Conservation (phyloP, 2,797 vertebrate genomes). For the Ctenochaetus hawaiiensis region DNA sequence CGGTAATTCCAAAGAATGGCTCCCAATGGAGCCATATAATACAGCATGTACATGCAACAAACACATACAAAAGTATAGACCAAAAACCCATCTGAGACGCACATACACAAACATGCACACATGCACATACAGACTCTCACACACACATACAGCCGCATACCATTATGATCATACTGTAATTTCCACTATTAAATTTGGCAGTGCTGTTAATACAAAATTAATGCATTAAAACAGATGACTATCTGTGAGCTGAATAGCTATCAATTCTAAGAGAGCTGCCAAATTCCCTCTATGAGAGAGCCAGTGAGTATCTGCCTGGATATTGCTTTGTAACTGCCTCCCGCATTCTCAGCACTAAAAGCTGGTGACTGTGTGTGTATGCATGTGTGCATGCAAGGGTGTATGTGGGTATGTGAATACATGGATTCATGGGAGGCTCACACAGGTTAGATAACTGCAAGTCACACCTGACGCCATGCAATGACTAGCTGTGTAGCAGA, state of each 20-base stretch:
- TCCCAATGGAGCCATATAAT: constrained; percentile 76
- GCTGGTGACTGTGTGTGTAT: constrained; percentile 45
- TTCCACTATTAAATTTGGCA: constrained; percentile 85
- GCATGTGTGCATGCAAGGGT: constrained; percentile 17
- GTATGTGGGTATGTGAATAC: neutral
- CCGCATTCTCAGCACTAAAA: constrained; percentile 80
- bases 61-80: constrained; percentile 67
- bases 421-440: constrained; percentile 19
- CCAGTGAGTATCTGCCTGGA: constrained; percentile 82
- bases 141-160: constrained; percentile 55
- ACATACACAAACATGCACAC: constrained; percentile 44
- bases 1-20: constrained; percentile 82
- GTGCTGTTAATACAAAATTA: constrained; percentile 88
- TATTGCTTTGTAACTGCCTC: constrained; percentile 85
- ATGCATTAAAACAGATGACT: constrained; percentile 88
- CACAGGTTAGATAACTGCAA: constrained; percentile 44
- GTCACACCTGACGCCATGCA: constrained; percentile 58
- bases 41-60: constrained; percentile 64
- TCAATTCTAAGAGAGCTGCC: constrained; percentile 85
- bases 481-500: constrained; percentile 32
- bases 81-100: constrained; percentile 60
- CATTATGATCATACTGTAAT: constrained; percentile 81
- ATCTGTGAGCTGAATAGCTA: constrained; percentile 87
- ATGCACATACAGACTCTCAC: neutral
- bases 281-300: constrained; percentile 83